Percentiles rank a stretch among this genome's conserved stretches.
phyloP scores from a whole-genome alignment of 1,140 invertebrate genomes.

The Popillia japonica region DNA sequence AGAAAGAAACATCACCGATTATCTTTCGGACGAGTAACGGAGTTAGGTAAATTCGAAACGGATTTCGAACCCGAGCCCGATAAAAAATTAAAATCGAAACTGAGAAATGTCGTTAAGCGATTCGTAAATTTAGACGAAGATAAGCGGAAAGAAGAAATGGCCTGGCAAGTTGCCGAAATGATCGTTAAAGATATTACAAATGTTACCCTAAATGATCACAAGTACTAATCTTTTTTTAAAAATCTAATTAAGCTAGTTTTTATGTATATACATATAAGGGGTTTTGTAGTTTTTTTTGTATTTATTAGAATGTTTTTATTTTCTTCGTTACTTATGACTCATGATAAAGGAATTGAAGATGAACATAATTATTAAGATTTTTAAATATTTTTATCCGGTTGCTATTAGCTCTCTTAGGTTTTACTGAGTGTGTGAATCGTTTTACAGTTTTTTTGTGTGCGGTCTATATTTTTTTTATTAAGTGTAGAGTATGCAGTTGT shows the following conservation, averaged over 20 bases:
- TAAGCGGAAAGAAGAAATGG: conserved; percentile 91
- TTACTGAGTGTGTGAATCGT: not conserved
- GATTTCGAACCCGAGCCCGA: conserved; percentile 88
- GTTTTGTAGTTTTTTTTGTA: conserved; percentile 18
- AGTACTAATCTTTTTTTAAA: conserved; percentile 29
- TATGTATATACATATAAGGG: not conserved
- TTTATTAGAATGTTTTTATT: conserved; percentile 20
- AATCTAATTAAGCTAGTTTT: not conserved
- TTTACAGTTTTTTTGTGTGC: not conserved
- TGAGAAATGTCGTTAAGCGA: conserved; percentile 77
- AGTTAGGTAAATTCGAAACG: conserved; percentile 86
- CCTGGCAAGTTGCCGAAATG: conserved; percentile 94
- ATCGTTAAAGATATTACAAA: conserved; percentile 91
- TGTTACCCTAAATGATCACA: conserved; percentile 71
- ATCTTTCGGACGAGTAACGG: conserved; percentile 84
- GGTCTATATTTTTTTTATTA: too few species aligned
- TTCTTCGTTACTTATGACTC: not conserved
- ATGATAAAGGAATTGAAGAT: conserved; percentile 4
- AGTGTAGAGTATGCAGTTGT: not conserved
- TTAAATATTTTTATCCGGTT: not conserved
- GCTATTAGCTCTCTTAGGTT: not conserved
- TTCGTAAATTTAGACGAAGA: conserved; percentile 82
- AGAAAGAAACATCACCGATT: conserved; percentile 74
- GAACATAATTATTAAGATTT: not conserved
- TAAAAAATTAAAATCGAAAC: conserved; percentile 66